These are phyloP conservation scores for Actinernus sp. DNA, from an alignment of 92 coral and sea anemone genomes.

Conservation along the genomic window DNA sequence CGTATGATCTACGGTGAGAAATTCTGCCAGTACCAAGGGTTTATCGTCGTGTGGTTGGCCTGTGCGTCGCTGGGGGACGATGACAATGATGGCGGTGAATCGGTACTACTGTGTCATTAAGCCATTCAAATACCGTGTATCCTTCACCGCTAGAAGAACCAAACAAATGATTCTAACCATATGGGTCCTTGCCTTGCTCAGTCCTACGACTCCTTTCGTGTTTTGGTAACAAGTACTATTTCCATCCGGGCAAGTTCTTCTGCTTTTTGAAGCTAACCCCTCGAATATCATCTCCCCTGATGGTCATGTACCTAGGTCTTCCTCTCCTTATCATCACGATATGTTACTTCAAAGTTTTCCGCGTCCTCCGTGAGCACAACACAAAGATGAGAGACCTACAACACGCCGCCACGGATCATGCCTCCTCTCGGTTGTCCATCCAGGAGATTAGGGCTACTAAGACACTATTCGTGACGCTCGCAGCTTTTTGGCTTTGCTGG, in stretches of 20 bases:
- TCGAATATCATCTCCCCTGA: conserved; percentile 26
- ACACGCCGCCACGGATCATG: not conserved
- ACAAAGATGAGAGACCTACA: not conserved
- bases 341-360: conserved; percentile 58
- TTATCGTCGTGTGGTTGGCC: not conserved
- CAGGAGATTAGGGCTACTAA: conserved; percentile 38
- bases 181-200: conserved; percentile 25
- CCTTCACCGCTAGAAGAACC: conserved; percentile 38
- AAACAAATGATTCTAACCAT: conserved; percentile 4
- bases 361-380: conserved; percentile 24
- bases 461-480: conserved; percentile 41
- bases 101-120: conserved; percentile 58
- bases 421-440: not conserved
- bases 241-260: conserved; percentile 64
- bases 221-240: conserved; percentile 39
- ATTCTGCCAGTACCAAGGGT: not conserved
- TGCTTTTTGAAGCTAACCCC: conserved; percentile 44
- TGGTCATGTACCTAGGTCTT: conserved; percentile 25
- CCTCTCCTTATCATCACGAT: conserved; percentile 30
- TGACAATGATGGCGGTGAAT: conserved; percentile 64
- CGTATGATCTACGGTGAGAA: not conserved
- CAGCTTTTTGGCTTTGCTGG: conserved; percentile 53
- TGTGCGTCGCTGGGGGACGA: conserved; percentile 18
- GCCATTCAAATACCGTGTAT: conserved; percentile 31
- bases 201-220: not conserved